Base-by-base conservation (phyloP, 2,797 vertebrate genomes). In the Xenops minutus region DNA sequence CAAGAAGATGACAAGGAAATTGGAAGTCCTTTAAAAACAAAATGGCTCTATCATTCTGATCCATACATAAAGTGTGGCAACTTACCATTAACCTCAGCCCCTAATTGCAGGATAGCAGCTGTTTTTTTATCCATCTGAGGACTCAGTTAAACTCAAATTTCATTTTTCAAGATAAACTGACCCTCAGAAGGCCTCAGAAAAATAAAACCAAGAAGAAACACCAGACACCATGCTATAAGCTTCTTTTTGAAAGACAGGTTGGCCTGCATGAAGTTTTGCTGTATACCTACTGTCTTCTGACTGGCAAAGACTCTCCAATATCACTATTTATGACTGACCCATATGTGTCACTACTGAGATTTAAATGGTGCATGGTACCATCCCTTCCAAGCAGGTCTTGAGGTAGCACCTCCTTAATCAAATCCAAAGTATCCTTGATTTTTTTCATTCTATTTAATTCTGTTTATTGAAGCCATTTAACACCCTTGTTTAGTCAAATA, bases 391-490 rank as follows among this genome's bases (percentile, higher is more conserved):
- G 54, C 69, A 90, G 73, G 54, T 88, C 82, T 86, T 81, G 58
- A 95, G 76, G 76, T 91, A 95, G 83, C 92, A 96, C 91, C 91
- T 96, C 85, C 67, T 96, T 94, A 94, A 96, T 95, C 89, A 94
- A 88, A 92, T 59, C 48, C 56, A 41, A 92, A 93, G 74, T 82
- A 93, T 85, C 84, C 66, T 68, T 73, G 34, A 20, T 93, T 93
- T 78, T 95, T 95, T 94, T 94, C 59, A 58, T 95, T 96, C 89
- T 90, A 56, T 96, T 96, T 95, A 94, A 94, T 95, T 94, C 76
- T 93, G 82, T 95, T 97, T 95, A 95, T 86, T 96, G 94, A 97
- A 97, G 81, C 49, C 63, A 95, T 93, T 93, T 94, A 89, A 86
- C 96, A 95, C 69, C 82, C 89, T 93, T 92, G 94, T 96, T 95